A percentile compares a stretch with the other conserved stretches of the same genome.
phyloP scores from a whole-genome alignment of 1,140 invertebrate genomes.

The Nebria ingens region DNA sequence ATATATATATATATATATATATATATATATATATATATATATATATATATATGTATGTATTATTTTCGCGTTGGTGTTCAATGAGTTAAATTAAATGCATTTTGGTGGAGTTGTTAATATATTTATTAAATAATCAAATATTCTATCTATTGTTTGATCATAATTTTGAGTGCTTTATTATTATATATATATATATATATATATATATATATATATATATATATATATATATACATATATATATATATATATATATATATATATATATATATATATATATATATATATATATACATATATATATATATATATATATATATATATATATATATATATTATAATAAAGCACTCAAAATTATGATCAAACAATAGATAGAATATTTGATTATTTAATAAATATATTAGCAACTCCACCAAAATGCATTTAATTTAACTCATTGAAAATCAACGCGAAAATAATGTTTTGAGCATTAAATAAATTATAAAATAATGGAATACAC shows the following conservation, averaged over 20 bases:
- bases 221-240: neutral
- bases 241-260: neutral
- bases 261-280: neutral
- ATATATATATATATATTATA: neutral
- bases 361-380: constrained; percentile 10
- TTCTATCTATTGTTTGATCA: constrained; percentile 10
- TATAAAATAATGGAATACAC: too few relatives aligned
- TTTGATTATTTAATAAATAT: constrained; percentile 11
- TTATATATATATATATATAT: neutral
- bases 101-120: neutral
- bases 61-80: too few relatives aligned
- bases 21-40: too few relatives aligned
- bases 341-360: neutral
- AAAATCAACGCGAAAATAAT: too few relatives aligned
- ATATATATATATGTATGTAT: too few relatives aligned
- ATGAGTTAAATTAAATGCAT: too few relatives aligned
- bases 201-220: neutral
- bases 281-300: neutral
- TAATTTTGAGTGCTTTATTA: neutral
- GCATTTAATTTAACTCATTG: too few relatives aligned
- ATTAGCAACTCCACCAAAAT: neutral
- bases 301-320: constrained; percentile 7
- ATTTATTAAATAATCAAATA: constrained; percentile 11
- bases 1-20: too few relatives aligned
- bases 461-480: too few relatives aligned